A percentile compares a stretch with the other conserved stretches of the same genome.
Evolutionary conservation across 2,113 vertebrate genomes (phyloP).

Genomic region (Petroica traversi): DNA sequence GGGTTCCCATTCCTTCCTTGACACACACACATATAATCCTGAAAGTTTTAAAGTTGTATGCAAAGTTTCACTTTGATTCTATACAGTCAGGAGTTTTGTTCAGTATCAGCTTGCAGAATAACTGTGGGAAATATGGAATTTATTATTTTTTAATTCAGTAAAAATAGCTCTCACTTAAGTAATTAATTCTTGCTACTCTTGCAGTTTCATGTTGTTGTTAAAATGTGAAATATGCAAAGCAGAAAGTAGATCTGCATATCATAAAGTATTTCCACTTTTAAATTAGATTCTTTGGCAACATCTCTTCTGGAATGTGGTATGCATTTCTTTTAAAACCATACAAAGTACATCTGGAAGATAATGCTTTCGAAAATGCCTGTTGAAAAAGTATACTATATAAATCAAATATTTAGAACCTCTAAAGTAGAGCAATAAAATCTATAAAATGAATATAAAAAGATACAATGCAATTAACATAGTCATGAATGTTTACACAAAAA

Average conservation of each 20-base stretch:
- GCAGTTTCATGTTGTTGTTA: background rate
- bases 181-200: background rate
- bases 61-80: background rate
- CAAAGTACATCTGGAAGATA: conserved; percentile 26
- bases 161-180: background rate
- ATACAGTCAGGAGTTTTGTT: background rate
- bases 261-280: background rate
- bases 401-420: conserved; percentile 31
- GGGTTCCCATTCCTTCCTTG: background rate
- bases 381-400: conserved; percentile 11
- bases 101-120: background rate
- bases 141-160: background rate
- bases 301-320: background rate
- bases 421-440: conserved; percentile 45
- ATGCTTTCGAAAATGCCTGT: background rate
- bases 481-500: conserved; percentile 36
- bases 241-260: background rate
- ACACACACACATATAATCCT: background rate
- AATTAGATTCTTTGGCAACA: background rate
- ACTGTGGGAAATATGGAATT: background rate
- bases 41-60: background rate
- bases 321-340: background rate
- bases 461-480: conserved; percentile 32
- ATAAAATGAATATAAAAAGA: conserved; percentile 36
- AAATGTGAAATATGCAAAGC: background rate